These are phyloP conservation scores for Acanthiza pusilla DNA, from an alignment of 2,797 vertebrate genomes.

Conservation along the genomic window DNA sequence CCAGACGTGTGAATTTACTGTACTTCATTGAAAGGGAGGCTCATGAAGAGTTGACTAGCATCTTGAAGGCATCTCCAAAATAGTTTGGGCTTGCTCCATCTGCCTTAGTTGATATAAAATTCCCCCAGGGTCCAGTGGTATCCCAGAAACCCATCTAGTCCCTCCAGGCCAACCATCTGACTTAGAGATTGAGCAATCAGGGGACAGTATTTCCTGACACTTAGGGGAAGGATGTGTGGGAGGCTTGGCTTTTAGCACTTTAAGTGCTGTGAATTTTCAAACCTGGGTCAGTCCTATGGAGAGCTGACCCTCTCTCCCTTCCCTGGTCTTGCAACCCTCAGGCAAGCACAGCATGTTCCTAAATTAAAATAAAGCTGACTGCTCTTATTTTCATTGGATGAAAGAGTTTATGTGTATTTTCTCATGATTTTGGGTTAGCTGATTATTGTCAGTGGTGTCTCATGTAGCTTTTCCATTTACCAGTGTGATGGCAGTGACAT, in stretches of 20 bases:
- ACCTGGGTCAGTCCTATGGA: slow-evolving; percentile 38
- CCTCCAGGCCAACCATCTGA: slow-evolving; percentile 37
- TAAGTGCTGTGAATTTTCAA: slow-evolving; percentile 38
- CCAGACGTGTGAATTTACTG: not conserved
- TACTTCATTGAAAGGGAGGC: not conserved
- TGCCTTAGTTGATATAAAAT: not conserved
- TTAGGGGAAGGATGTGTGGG: slow-evolving; percentile 9
- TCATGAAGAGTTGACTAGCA: not conserved
- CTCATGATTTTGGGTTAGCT: not conserved
- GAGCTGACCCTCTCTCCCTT: slow-evolving; percentile 2
- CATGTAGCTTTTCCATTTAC: not conserved
- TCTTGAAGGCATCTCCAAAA: slow-evolving; percentile 14
- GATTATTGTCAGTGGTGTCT: not conserved
- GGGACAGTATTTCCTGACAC: slow-evolving; percentile 33
- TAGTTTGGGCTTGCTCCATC: not conserved
- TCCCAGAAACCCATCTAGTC: slow-evolving; percentile 29
- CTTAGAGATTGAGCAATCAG: slow-evolving; percentile 14
- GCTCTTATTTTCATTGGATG: slow-evolving; percentile 35
- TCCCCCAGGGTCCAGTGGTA: not conserved
- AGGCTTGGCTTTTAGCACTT: slow-evolving; percentile 19
- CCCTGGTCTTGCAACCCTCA: not conserved
- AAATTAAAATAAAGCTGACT: slow-evolving; percentile 9
- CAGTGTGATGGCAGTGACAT: not conserved
- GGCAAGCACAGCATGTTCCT: slow-evolving; percentile 37
- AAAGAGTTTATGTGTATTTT: slow-evolving; percentile 3